Percentiles rank a stretch among this genome's conserved stretches.
Conservation (phyloP, 2,113 vertebrate species). For the Neolamprologus ventralis region DNA sequence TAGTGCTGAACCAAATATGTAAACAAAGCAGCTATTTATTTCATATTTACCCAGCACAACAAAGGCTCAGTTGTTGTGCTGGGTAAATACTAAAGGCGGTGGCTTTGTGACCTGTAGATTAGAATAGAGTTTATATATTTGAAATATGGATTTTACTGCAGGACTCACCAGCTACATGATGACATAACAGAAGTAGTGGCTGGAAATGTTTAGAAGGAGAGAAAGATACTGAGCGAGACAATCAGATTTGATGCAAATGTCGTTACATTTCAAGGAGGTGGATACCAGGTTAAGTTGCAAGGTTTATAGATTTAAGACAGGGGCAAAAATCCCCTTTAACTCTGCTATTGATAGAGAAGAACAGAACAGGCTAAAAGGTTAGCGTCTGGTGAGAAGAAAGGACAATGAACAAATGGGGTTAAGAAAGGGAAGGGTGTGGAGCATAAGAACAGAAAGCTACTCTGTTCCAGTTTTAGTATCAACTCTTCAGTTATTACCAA, state of each 20-base stretch:
- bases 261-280: background rate
- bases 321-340: background rate
- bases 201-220: background rate
- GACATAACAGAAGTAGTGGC: background rate
- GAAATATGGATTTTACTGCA: background rate
- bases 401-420: background rate
- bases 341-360: background rate
- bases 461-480: background rate
- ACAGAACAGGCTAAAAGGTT: background rate
- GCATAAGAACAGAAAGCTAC: background rate
- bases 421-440: background rate
- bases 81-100: background rate
- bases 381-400: background rate
- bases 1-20: background rate
- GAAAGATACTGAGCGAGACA: background rate
- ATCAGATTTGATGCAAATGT: background rate
- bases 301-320: background rate
- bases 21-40: background rate
- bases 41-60: background rate
- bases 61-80: background rate
- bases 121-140: background rate
- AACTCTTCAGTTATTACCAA: background rate
- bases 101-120: background rate
- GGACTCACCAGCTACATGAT: too few relatives aligned
- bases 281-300: background rate